Percentiles rank a stretch among this genome's conserved stretches.
phyloP scores from a whole-genome alignment of 2,888 invertebrate genomes.

The Drosophila testacea region DNA sequence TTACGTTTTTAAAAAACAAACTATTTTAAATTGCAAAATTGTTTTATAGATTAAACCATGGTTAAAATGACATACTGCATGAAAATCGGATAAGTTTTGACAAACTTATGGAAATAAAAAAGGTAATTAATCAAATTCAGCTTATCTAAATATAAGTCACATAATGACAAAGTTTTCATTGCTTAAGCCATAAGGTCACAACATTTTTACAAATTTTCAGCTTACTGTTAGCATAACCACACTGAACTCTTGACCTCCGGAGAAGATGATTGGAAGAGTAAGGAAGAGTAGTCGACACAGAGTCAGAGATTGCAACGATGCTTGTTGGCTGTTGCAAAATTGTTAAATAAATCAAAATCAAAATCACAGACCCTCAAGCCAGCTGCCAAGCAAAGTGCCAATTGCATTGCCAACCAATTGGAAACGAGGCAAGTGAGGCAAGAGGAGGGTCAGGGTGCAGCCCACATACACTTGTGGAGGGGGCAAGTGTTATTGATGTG shows the following conservation, averaged over 20 bases:
- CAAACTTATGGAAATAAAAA: not conserved
- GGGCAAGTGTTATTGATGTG: slow-evolving; percentile 72
- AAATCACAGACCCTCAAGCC: slow-evolving; percentile 61
- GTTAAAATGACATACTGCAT: too few species aligned
- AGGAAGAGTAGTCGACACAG: slow-evolving; percentile 28
- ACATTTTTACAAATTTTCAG: slow-evolving; percentile 2
- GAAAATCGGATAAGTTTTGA: too few species aligned
- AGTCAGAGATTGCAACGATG: slow-evolving; percentile 59
- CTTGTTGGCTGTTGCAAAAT: slow-evolving; percentile 64
- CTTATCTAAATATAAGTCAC: too few species aligned
- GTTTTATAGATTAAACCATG: too few species aligned
- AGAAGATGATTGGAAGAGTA: not conserved
- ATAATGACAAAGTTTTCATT: too few species aligned
- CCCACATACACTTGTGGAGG: not conserved
- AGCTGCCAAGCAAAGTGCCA: slow-evolving; percentile 74
- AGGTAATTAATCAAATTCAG: not conserved
- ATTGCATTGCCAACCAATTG: slow-evolving; percentile 59
- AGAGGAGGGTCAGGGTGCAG: not conserved
- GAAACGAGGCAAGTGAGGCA: slow-evolving; percentile 27
- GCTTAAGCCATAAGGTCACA: not conserved
- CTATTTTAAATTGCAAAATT: too few species aligned
- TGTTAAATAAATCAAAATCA: slow-evolving; percentile 78
- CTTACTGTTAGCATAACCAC: slow-evolving; percentile 15
- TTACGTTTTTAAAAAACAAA: too few species aligned
- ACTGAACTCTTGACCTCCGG: slow-evolving; percentile 46